Base-by-base conservation (phyloP, 2,113 vertebrate genomes). In the Passer domesticus region DNA sequence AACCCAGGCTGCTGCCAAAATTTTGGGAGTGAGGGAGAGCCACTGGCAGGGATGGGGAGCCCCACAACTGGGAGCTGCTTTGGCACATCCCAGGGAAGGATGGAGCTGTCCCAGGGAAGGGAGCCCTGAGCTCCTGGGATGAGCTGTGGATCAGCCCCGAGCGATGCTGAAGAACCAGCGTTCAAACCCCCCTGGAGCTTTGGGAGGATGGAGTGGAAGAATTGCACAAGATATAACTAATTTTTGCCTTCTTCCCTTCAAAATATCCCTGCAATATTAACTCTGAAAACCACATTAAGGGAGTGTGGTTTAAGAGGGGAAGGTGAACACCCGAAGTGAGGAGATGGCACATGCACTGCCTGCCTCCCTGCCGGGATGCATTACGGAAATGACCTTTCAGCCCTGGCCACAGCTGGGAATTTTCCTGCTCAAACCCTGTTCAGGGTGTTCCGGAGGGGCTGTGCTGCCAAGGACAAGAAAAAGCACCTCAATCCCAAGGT, bases 241-340 rank as follows among this genome's bases (percentile, higher is more conserved):
- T 16, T 91, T 90, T 82, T 63, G 78, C 73, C 44, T 56, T 60
- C 84, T 89, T 79, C 68, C 60, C 67, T 92, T 82, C 60, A 76
- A 92, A 95, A 76, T 37, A 72, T 35, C 81, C 69, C 62, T 55
- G 63, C 83, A 78, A 79, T 84, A 82, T 62, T 70, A 70, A 88
- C 41, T 64, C 49, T 11, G 50, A 83, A 90, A 88, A 64, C 74
- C 15, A 2, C 83, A 83, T 60, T 25, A 83, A 90, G 39, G 72
- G 43, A 90, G n/a, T n/a, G 52, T 86, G 88, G 93, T 83, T 92
- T 58, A 83, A 67, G 68, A 88, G 76, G 75, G 66, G 80, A 85
- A 60, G 85, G 87, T 63, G 78, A 96, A 79, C 46, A 62, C 55
- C 50, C 6, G 7, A 63, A 85, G 75, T 47, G 62, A 50, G 74